phyloP scores from a whole-genome alignment of 2,797 vertebrate species.

The Poeciliopsis turneri region DNA sequence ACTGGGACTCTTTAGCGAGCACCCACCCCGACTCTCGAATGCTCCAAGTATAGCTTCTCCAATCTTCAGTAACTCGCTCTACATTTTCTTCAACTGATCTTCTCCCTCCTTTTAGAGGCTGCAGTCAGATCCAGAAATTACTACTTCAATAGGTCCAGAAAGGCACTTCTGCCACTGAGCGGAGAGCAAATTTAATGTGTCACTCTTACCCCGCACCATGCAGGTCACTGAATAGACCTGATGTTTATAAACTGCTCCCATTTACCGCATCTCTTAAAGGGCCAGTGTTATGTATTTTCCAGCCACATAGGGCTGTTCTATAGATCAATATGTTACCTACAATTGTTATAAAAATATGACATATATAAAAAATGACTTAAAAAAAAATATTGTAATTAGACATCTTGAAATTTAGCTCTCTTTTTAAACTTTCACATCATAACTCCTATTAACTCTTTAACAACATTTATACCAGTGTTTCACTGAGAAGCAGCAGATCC shows the following conservation, averaged over 20 bases:
- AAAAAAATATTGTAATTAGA: too few relatives aligned
- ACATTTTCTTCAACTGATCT: neutral
- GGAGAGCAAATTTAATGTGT: neutral
- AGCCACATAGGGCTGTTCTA: too few relatives aligned
- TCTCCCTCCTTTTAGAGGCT: conserved; percentile 11
- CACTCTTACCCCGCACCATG: conserved; percentile 11
- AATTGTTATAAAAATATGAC: too few relatives aligned
- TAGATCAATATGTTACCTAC: too few relatives aligned
- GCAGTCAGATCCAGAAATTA: conserved; percentile 19
- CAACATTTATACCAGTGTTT: too few relatives aligned
- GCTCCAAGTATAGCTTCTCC: neutral
- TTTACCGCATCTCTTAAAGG: neutral
- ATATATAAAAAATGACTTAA: too few relatives aligned
- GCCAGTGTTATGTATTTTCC: too few relatives aligned
- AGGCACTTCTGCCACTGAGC: conserved; percentile 9
- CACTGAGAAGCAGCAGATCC: too few relatives aligned
- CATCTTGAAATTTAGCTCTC: too few relatives aligned
- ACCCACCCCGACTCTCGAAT: neutral
- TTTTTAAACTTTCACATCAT: too few relatives aligned
- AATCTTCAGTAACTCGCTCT: neutral
- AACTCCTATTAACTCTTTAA: too few relatives aligned
- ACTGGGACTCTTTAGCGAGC: neutral
- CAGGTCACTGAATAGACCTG: conserved; percentile 60
- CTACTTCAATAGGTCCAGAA: conserved; percentile 3
- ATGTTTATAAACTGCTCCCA: conserved; percentile 21